Conservation (phyloP, 2,797 vertebrate species). For the Buceros bicornis region DNA sequence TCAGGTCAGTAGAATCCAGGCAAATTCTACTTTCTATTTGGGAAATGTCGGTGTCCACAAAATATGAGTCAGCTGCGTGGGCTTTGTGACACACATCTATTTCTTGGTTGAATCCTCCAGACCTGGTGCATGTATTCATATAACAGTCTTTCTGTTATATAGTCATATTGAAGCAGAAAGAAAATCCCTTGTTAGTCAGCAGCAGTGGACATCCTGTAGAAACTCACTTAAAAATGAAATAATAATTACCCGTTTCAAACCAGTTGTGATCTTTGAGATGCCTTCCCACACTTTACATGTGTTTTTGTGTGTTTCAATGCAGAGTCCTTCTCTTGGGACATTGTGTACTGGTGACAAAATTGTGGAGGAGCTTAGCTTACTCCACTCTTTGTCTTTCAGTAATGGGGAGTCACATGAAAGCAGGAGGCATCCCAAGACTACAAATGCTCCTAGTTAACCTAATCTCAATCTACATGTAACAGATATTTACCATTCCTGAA, state of each 20-base stretch:
- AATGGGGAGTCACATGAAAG: background rate
- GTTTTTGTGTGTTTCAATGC: background rate
- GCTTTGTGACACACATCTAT: background rate
- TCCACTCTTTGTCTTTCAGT: background rate
- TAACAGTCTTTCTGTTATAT: background rate
- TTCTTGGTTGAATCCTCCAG: background rate
- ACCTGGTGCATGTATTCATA: background rate
- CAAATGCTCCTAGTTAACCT: background rate
- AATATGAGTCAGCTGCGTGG: slow-evolving; percentile 7
- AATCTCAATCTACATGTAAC: background rate
- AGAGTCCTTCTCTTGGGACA: background rate
- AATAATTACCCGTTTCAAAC: background rate
- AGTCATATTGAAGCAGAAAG: background rate
- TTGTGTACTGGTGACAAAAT: background rate
- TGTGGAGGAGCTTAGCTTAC: background rate
- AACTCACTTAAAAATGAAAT: background rate
- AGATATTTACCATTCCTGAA: background rate
- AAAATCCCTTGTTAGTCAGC: slow-evolving; percentile 17
- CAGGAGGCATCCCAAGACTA: background rate
- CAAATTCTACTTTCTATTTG: background rate
- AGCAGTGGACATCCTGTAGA: background rate
- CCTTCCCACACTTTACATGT: background rate
- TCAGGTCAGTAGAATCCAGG: background rate
- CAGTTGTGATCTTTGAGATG: background rate
- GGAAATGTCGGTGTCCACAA: background rate